Evolutionary conservation across 2,888 invertebrate species (phyloP).

Genomic region (Scelioninae gen. 1): DNA sequence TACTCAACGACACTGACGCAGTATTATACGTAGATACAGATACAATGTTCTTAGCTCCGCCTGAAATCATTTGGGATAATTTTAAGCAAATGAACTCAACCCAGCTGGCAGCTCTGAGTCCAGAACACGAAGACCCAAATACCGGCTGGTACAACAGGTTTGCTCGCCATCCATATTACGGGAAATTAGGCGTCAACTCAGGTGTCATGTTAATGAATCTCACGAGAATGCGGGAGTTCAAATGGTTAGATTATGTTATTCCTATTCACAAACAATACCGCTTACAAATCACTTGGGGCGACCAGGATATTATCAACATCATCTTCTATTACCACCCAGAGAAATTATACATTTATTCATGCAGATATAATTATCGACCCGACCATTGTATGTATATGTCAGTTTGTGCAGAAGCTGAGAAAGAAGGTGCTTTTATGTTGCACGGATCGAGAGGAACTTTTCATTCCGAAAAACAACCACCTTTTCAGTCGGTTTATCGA

Average conservation of each 20-base stretch:
- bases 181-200: conserved; percentile 95
- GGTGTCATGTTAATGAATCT: conserved; percentile 99
- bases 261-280: conserved; percentile 94
- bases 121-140: conserved; percentile 96
- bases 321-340: conserved; percentile 94
- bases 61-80: conserved; percentile 92
- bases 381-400: conserved; percentile 98
- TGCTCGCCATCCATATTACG: conserved; percentile 97
- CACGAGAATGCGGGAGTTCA: conserved; percentile 93
- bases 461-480: conserved; percentile 93
- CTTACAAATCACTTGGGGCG: conserved; percentile 97
- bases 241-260: conserved; percentile 93
- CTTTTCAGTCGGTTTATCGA: conserved; percentile 90
- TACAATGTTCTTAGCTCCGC: conserved; percentile 93
- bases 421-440: conserved; percentile 91
- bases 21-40: conserved; percentile 97
- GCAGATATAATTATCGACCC: conserved; percentile 95
- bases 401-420: conserved; percentile 90
- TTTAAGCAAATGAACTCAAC: conserved; percentile 92
- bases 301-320: conserved; percentile 97
- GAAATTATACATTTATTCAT: conserved; percentile 91
- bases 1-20: conserved; percentile 92
- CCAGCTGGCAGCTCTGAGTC: conserved; percentile 94
- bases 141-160: conserved; percentile 98
- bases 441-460: conserved; percentile 96